A percentile compares a stretch with the other conserved stretches of the same genome.
These are phyloP conservation scores for Drosophila percnosoma DNA, from an alignment of 2,888 invertebrate genomes.

Conservation along the genomic window DNA sequence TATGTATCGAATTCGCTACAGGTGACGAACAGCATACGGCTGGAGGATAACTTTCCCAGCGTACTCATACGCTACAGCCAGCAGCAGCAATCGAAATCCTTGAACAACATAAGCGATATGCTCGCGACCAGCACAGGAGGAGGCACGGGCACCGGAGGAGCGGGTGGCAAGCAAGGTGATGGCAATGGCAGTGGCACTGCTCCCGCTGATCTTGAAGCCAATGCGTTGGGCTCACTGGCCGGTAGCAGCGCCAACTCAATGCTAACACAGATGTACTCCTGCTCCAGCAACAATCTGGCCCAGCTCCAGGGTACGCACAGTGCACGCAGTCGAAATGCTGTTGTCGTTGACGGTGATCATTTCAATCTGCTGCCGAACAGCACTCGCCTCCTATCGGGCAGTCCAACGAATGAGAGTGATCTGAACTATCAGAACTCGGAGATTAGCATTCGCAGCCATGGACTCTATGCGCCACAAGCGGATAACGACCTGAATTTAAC, in stretches of 20 bases:
- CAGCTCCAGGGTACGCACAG: conserved; percentile 43
- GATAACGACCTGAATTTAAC: conserved; percentile 86
- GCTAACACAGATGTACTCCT: conserved; percentile 54
- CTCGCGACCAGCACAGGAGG: conserved; percentile 7
- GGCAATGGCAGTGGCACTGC: not conserved
- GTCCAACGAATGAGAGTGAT: conserved; percentile 87
- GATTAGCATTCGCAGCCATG: conserved; percentile 88
- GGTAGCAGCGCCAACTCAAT: conserved; percentile 56
- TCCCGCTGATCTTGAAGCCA: conserved; percentile 4
- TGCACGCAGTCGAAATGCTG: conserved; percentile 9
- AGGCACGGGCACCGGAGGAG: not conserved
- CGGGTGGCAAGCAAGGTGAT: not conserved
- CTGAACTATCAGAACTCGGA: conserved; percentile 89
- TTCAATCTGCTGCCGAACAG: conserved; percentile 40
- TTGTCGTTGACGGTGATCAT: conserved; percentile 16
- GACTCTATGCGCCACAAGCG: conserved; percentile 88
- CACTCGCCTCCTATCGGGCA: conserved; percentile 71
- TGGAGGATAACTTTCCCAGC: conserved; percentile 75
- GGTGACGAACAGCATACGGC: conserved; percentile 81
- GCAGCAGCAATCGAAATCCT: conserved; percentile 78
- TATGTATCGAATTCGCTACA: conserved; percentile 84
- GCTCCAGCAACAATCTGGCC: conserved; percentile 59
- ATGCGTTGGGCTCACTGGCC: conserved; percentile 31
- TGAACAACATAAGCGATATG: conserved; percentile 78
- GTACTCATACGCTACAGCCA: conserved; percentile 70